phyloP scores from a whole-genome alignment of 2,797 vertebrate genomes.

The Chrosomus eos region DNA sequence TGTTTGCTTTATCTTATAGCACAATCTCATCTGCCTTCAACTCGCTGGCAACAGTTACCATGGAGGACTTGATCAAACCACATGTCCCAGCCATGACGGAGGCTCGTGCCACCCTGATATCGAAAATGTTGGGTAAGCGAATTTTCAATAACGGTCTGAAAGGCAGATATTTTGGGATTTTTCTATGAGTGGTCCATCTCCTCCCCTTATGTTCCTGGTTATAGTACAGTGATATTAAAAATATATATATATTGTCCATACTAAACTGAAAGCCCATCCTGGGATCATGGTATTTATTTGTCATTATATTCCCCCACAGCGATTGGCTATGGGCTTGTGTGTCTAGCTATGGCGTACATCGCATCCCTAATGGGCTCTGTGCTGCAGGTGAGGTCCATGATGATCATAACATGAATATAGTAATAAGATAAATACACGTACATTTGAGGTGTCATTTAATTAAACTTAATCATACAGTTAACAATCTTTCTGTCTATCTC shows the following conservation, averaged over 20 bases:
- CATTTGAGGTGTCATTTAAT: background rate
- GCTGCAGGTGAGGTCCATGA: conserved; percentile 81
- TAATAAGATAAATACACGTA: background rate
- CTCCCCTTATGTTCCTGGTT: background rate
- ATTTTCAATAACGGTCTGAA: background rate
- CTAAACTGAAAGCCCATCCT: background rate
- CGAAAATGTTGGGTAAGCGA: conserved; percentile 83
- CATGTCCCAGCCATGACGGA: conserved; percentile 84
- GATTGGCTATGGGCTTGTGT: conserved; percentile 86
- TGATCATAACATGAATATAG: background rate
- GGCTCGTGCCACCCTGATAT: conserved; percentile 82
- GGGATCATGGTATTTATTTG: background rate
- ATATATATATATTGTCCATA: background rate
- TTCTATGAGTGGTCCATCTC: background rate
- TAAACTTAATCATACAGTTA: background rate
- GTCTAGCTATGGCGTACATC: conserved; percentile 91
- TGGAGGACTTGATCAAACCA: conserved; percentile 92
- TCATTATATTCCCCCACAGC: conserved; percentile 69
- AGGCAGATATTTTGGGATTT: background rate
- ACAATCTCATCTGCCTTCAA: conserved; percentile 95
- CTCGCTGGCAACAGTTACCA: conserved; percentile 90
- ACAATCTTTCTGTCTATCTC: background rate
- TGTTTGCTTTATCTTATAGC: conserved; percentile 66
- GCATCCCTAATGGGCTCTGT: conserved; percentile 91
- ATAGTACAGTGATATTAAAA: background rate